These are phyloP conservation scores for Lordiphosa clarofinis DNA, from an alignment of 1,140 invertebrate species.

Conservation along the genomic window DNA sequence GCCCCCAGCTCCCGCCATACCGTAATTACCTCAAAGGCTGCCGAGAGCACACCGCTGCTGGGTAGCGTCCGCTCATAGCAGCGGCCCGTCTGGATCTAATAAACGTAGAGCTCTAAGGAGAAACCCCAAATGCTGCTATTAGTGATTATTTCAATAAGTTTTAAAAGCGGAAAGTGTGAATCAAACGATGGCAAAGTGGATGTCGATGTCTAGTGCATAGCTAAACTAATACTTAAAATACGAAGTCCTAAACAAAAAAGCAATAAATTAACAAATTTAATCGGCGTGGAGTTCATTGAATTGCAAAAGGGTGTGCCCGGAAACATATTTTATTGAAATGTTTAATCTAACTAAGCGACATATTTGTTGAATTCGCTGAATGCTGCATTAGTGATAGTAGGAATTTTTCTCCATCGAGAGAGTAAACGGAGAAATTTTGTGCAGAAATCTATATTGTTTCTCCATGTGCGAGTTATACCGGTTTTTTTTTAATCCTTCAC, in stretches of 20 bases:
- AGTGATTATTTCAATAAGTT: conserved; percentile 50
- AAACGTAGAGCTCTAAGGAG: conserved; percentile 53
- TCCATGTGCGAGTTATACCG: too few relatives aligned
- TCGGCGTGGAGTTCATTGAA: conserved; percentile 10
- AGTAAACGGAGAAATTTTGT: too few relatives aligned
- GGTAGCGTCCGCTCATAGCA: conserved; percentile 77
- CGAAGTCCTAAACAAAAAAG: conserved; percentile 45
- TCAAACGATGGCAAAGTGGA: conserved; percentile 30
- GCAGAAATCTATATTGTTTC: too few relatives aligned
- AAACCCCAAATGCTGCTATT: conserved; percentile 54
- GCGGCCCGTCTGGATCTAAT: conserved; percentile 75
- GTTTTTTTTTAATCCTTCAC: too few relatives aligned
- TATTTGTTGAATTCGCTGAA: too few relatives aligned
- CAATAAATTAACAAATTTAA: conserved; percentile 51
- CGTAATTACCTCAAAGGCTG: conserved; percentile 71
- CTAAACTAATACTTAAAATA: conserved; percentile 36
- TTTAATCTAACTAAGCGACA: too few relatives aligned
- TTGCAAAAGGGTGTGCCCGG: too few relatives aligned
- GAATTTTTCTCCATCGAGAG: too few relatives aligned
- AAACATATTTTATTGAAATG: too few relatives aligned
- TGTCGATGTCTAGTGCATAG: conserved; percentile 50
- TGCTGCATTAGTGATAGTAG: too few relatives aligned
- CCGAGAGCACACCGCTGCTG: conserved; percentile 74
- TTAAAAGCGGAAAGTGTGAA: conserved; percentile 42
- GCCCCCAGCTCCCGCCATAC: conserved; percentile 41